Evolutionary conservation across 2,797 vertebrate genomes (phyloP), one percentile per base, ranked within the genome.

Genomic region (Iguana delicatissima): DNA sequence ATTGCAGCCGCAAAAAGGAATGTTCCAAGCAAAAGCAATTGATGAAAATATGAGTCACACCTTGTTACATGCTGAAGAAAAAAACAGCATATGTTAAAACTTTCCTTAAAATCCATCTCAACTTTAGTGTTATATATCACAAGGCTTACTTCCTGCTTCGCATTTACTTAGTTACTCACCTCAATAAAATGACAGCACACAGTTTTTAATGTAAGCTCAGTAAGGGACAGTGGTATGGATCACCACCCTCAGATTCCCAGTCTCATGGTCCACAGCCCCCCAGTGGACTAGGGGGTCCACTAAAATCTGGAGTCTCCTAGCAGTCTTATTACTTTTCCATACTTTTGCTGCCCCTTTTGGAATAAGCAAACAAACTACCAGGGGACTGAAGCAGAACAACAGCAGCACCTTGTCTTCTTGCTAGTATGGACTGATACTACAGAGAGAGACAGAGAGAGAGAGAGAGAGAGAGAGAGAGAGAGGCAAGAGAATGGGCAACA

Each of bases 151-250:
- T 67, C 80, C 95, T 96, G 7, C 0, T 50, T 5, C 52, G 72
- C 14, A 38, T 67, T 84, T 84, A 73, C 92, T 94, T 95, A 83
- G 94, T 93, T 90, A 91, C 95, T 96, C 97, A 96, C 95, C 95
- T 96, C 86, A 52, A 91, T 88, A 79, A 38, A 52, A 96, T 92
- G 94, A 93, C 89, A 95, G 80, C 76, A 92, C 89, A 95, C 95
- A 96, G 93, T 94, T 46, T 80, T 32, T 73, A 6, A 69, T 80
- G n/a, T 69, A 80, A 72, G 24, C 24, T 52, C 38, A 46, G 42
- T 64, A 18, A 80, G 12, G 38, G 52, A 20, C 32, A 74, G 46
- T 57, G 52, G 10, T n/a, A 85, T 72, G 64, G 67, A 18, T n/a
- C 46, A 74, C 20, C 29, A 59, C 9, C 52, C 38, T 38, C 72